Evolutionary conservation across 2,113 vertebrate species (phyloP), one percentile per base, ranked within the genome.

Genomic region (Vulpes vulpes): DNA sequence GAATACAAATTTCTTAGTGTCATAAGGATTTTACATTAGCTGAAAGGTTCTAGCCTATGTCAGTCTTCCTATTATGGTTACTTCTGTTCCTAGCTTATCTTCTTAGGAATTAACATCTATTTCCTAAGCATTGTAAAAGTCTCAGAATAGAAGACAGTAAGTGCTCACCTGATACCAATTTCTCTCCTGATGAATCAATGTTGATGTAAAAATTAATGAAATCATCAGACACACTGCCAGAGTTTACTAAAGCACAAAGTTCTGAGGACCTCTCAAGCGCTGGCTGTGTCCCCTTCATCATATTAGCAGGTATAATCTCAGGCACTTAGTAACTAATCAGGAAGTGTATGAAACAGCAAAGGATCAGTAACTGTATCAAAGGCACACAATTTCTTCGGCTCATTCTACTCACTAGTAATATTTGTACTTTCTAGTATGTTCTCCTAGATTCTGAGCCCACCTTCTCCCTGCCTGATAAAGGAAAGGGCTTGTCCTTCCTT

Each of bases 181-280:
- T 91, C 32, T 89, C 85, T 94, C 69, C 55, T 35, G 2, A 51
- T n/a, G 38, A 87, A 80, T 57, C 84, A 35, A 19, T 59, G 5
- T 62, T 65, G 60, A 20, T 71, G 15, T 71, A 35, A 89, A 97
- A 94, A 73, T 86, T 35, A 90, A 51, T n/a, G 73, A 74, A 60
- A 38, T 91, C 32, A 14, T n/a, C 57, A n/a, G 49, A 59, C 27
- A 32, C 15, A 10, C 19, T 49, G 14, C 23, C 10, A 83, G 43
- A 5, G 3, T 78, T 90, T 51, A 32, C 38, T 60, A 49, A 87
- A 2, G 20, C 30, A 23, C 59, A 84, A 27, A 62, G 30, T 32
- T 69, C 15, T 51, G 15, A 92, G 10, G 17, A 3, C 4, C 35
- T 30, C 0, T 0, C 2, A 1, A 60, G 17, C 5, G 11, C 35